phyloP scores from a whole-genome alignment of 2,113 vertebrate genomes.

The Oceanodroma tethys region DNA sequence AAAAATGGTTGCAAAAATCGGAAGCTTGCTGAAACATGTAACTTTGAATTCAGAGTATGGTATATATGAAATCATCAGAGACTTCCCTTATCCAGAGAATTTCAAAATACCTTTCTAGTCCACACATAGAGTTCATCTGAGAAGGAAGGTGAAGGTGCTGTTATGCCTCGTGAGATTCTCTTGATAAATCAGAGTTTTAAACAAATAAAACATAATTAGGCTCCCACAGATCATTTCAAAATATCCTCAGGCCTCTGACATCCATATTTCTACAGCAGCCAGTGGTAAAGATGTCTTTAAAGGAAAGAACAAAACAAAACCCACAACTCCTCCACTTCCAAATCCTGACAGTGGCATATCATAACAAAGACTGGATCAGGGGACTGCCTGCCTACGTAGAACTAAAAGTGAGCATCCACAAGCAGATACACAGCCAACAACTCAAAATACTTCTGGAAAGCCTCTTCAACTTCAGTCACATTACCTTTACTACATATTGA shows the following conservation, averaged over 20 bases:
- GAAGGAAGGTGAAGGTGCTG: conserved; percentile 22
- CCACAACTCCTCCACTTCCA: neutral
- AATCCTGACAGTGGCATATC: neutral
- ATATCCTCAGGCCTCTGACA: conserved; percentile 24
- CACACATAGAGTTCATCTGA: neutral
- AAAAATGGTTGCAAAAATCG: neutral
- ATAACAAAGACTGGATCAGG: neutral
- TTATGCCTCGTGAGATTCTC: conserved; percentile 36
- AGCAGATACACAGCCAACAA: neutral
- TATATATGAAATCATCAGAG: neutral
- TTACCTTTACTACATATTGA: neutral
- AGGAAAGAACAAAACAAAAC: neutral
- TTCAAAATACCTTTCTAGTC: neutral
- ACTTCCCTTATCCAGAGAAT: neutral
- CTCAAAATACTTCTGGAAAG: neutral
- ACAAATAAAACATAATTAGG: conserved; percentile 25
- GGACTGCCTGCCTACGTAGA: neutral
- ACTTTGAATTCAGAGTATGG: neutral
- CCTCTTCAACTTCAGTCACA: neutral
- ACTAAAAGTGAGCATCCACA: neutral
- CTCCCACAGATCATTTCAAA: conserved; percentile 42
- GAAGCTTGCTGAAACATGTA: neutral
- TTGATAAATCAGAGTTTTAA: conserved; percentile 53
- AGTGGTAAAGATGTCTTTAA: neutral
- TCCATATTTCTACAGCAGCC: neutral